Evolutionary conservation across 2,113 vertebrate species (phyloP).

Genomic region (Ahaetulla prasina): DNA sequence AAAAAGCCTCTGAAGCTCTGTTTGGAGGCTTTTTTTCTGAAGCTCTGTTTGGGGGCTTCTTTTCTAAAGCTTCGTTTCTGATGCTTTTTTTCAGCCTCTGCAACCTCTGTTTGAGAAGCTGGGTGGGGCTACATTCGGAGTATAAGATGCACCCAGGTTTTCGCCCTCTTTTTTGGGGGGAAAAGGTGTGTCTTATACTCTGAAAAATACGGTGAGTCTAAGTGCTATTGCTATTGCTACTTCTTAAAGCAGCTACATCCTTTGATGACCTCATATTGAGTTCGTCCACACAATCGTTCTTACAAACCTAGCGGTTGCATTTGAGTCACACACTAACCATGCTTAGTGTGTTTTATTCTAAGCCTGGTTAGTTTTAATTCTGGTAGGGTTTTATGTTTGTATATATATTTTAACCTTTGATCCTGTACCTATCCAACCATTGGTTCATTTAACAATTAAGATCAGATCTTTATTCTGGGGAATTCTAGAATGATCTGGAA

Average conservation of each 20-base stretch:
- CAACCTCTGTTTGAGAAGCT: too few species aligned
- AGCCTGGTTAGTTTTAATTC: neutral
- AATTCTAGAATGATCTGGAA: neutral
- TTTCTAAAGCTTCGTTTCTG: too few species aligned
- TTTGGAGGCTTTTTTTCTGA: too few species aligned
- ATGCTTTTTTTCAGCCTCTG: too few species aligned
- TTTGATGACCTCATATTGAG: neutral
- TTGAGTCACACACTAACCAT: neutral
- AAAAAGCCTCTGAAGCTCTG: too few species aligned
- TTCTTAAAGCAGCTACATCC: neutral
- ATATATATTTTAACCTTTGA: neutral
- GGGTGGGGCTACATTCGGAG: too few species aligned
- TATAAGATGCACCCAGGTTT: too few species aligned
- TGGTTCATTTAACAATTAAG: neutral
- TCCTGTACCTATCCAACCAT: neutral
- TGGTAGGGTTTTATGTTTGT: neutral
- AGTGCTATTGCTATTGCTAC: too few species aligned
- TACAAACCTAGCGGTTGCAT: neutral
- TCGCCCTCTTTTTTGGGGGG: too few species aligned
- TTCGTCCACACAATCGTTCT: neutral
- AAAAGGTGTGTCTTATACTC: too few species aligned
- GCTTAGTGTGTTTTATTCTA: neutral
- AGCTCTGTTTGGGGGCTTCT: too few species aligned
- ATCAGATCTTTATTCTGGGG: neutral
- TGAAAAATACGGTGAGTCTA: too few species aligned